These are phyloP conservation scores for Engraulis encrasicolus DNA, from an alignment of 2,113 vertebrate species.

Conservation along the genomic window DNA sequence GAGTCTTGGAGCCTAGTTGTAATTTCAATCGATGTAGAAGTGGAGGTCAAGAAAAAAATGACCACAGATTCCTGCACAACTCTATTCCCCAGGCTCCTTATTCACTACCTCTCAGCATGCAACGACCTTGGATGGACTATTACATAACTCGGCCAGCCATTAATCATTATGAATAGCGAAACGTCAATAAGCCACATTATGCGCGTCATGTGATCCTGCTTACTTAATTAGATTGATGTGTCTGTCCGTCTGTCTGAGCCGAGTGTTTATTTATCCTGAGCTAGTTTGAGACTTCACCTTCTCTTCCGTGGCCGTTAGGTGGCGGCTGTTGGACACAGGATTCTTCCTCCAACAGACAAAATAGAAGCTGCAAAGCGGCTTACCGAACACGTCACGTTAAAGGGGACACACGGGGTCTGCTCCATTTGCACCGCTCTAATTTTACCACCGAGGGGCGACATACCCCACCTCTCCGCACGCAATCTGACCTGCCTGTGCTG, in stretches of 20 bases:
- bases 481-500: slow-evolving; percentile 1
- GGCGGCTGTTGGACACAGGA: slow-evolving; percentile 32
- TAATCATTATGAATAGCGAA: neutral
- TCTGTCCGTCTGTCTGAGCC: neutral
- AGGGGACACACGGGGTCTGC: neutral
- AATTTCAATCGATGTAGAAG: neutral
- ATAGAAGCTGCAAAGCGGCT: slow-evolving; percentile 4
- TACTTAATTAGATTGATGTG: neutral
- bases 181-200: neutral
- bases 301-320: slow-evolving; percentile 39
- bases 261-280: neutral
- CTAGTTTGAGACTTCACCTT: neutral
- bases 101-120: neutral
- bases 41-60: neutral
- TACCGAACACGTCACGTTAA: slow-evolving; percentile 17
- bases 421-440: slow-evolving; percentile 21
- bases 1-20: too few species aligned
- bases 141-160: neutral
- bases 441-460: slow-evolving; percentile 61
- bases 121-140: neutral
- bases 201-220: neutral
- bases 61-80: neutral
- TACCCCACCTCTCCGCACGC: slow-evolving; percentile 22
- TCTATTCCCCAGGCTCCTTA: neutral
- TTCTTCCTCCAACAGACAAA: slow-evolving; percentile 25